Conservation (phyloP, 2,113 vertebrate species). For the Buteo buteo region DNA sequence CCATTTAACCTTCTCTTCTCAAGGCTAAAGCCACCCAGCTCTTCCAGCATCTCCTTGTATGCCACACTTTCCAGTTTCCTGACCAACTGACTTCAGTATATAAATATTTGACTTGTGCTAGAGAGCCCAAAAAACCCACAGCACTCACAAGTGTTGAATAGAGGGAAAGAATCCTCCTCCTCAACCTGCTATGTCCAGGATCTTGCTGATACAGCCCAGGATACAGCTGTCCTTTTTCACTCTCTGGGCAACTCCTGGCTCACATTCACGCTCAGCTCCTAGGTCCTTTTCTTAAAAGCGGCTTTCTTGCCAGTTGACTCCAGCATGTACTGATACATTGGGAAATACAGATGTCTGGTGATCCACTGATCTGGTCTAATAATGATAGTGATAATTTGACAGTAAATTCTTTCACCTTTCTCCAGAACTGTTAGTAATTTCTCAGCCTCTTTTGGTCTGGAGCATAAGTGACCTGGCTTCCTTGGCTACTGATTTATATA, state of each 20-base stretch:
- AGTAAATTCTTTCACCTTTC: background rate
- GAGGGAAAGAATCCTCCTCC: background rate
- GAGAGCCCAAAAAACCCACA: background rate
- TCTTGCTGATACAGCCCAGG: background rate
- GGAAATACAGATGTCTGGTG: background rate
- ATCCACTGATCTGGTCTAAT: background rate
- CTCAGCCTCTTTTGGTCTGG: background rate
- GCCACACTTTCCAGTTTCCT: background rate
- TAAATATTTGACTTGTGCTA: background rate
- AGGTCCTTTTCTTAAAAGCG: background rate
- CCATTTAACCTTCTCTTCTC: background rate
- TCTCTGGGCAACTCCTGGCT: background rate
- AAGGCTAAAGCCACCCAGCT: background rate
- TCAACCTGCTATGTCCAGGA: background rate
- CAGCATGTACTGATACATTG: background rate
- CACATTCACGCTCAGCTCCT: background rate
- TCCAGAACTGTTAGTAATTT: background rate
- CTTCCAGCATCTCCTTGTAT: background rate
- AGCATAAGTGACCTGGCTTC: background rate
- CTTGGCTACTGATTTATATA: background rate
- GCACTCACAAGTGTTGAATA: background rate
- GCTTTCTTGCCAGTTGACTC: background rate
- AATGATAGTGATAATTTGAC: background rate
- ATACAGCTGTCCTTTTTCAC: background rate
- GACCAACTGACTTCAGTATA: background rate